phyloP scores from a whole-genome alignment of 2,888 invertebrate species.

The Cetonia aurata region DNA sequence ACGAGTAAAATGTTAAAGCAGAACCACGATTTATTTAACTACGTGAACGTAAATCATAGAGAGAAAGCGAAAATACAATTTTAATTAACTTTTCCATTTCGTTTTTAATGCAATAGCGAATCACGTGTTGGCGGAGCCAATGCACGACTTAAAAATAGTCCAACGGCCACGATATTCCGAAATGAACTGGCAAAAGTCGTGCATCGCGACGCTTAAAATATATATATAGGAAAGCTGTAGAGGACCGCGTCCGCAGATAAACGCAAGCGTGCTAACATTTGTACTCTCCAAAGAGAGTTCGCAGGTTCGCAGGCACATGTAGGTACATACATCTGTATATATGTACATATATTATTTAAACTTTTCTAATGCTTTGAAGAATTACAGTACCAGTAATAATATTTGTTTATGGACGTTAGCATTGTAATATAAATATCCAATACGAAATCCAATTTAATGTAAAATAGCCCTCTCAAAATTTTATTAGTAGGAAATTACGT shows the following conservation, averaged over 20 bases:
- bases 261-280: slow-evolving; percentile 32
- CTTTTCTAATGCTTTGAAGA: too few relatives aligned
- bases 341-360: too few relatives aligned
- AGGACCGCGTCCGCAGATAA: slow-evolving; percentile 6
- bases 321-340: too few relatives aligned
- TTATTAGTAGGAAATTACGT: neutral
- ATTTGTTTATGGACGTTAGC: too few relatives aligned
- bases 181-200: slow-evolving; percentile 39
- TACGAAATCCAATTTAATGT: too few relatives aligned
- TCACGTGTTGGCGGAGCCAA: slow-evolving; percentile 30
- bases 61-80: neutral
- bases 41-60: neutral
- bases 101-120: slow-evolving; percentile 7
- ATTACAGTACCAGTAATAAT: too few relatives aligned
- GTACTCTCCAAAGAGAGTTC: neutral
- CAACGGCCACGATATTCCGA: slow-evolving; percentile 36
- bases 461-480: too few relatives aligned
- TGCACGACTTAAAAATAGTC: slow-evolving; percentile 27
- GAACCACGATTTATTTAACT: neutral
- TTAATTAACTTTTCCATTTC: slow-evolving; percentile 21
- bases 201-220: slow-evolving; percentile 44
- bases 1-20: slow-evolving; percentile 12
- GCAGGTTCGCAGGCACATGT: too few relatives aligned
- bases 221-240: slow-evolving; percentile 7
- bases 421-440: too few relatives aligned